Percentiles rank a stretch among this genome's conserved stretches.
Evolutionary conservation across 2,797 vertebrate species (phyloP).

Genomic region (Enteromius radiatus): DNA sequence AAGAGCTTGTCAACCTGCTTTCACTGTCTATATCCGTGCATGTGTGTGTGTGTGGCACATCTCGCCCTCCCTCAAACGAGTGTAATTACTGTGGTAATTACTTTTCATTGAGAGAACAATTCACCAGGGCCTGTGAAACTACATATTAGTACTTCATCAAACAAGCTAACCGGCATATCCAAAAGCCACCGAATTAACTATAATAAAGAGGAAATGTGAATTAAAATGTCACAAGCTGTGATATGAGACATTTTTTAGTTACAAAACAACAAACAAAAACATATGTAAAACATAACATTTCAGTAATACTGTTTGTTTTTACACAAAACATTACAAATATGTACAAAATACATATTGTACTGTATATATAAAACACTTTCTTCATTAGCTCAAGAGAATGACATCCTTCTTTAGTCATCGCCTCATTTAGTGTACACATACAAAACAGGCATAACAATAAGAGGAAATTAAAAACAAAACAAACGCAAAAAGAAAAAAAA

Average conservation of each 20-base stretch:
- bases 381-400: constrained; percentile 27
- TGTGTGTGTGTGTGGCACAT: constrained; percentile 2
- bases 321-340: not conserved
- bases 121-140: constrained; percentile 29
- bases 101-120: constrained; percentile 46
- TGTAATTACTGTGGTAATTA: constrained; percentile 48
- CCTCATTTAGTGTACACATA: constrained; percentile 34
- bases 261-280: too few species aligned
- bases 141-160: constrained; percentile 43
- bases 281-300: not conserved
- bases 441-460: constrained; percentile 62
- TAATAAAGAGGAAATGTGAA: constrained; percentile 18
- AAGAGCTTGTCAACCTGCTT: constrained; percentile 52
- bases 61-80: not conserved
- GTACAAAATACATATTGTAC: not conserved
- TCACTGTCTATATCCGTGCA: constrained; percentile 1
- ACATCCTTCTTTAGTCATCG: constrained; percentile 30
- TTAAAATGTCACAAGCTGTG: not conserved
- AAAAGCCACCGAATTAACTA: constrained; percentile 31
- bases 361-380: not conserved
- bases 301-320: not conserved
- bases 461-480: constrained; percentile 66
- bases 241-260: constrained; percentile 1
- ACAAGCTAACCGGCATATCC: constrained; percentile 21
- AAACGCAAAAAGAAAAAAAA: constrained; percentile 54